Evolutionary conservation across 2,888 invertebrate genomes (phyloP), one percentile per base, ranked within the genome.

Genomic region (Elysia crispata): DNA sequence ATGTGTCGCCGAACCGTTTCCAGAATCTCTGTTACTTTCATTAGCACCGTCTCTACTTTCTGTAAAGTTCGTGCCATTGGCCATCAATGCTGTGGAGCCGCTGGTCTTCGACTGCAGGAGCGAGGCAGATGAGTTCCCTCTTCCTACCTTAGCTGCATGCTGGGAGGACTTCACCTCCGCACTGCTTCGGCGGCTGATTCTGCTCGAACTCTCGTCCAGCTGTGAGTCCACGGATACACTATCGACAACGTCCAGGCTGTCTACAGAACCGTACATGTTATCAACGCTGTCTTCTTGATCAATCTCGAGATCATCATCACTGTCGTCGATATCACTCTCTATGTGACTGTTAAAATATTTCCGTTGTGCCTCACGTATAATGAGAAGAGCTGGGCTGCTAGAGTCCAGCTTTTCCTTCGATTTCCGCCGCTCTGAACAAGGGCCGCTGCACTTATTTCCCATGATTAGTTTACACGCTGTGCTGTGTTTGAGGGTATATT

Each of bases 261-360:
- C 23, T 13, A 72, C 64, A 0, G 79, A 79, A 18, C 67, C 75
- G 28, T 33, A 79, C 8, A 75, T 41, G 13, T 5, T 50, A 31
- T 79, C 79, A 3, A 50, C 23, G 31, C 62, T 62, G 31, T 79
- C 73, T 23, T 79, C 79, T n/a, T 25, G 73, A 28, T 15, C 64
- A 41, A 41, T 41, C 31, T 77, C 69, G 6, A 41, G 28, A 50
- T 76, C 76, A 0, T 77, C 72, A n/a, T 77, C 31, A n/a, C 77
- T 66, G 25, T 66, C 33, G 64, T 79, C 79, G 25, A 31, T 23
- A 13, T 74, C 66, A 20, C 54, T 54, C 66, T 79, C 79, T 11
- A 79, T 73, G 33, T 79, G 79, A 50, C 73, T 79, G 79, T 74
- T 73, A 31, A 73, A 79, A 25, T 79, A 79, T 73, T 79, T 79